Conservation (phyloP, 2,113 vertebrate genomes). For the Miniopterus natalensis region DNA sequence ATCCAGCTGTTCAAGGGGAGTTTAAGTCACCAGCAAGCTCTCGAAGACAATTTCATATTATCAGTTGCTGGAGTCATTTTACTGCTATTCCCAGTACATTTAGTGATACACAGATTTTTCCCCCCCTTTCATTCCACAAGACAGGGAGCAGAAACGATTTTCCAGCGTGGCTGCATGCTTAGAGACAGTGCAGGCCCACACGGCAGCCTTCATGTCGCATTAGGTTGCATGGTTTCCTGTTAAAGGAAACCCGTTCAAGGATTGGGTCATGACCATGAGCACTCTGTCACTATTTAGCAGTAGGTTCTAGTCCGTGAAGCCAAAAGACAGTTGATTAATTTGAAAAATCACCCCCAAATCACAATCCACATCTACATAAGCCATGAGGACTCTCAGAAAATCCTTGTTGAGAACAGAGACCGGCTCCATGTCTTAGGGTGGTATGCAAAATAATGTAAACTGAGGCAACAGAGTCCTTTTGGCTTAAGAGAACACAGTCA, state of each 20-base stretch:
- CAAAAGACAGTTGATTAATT: background rate
- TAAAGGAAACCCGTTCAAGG: background rate
- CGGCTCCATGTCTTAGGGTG: background rate
- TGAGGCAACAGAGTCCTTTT: background rate
- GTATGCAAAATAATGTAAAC: background rate
- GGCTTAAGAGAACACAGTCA: background rate
- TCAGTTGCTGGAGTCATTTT: background rate
- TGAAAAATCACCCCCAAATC: background rate
- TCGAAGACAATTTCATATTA: conserved; percentile 14
- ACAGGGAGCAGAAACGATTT: background rate
- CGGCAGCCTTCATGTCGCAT: background rate
- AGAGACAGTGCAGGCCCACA: background rate
- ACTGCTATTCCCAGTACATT: background rate
- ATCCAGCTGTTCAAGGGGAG: background rate
- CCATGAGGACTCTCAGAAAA: conserved; percentile 5
- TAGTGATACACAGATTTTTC: background rate
- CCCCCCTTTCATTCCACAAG: background rate
- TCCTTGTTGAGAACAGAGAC: conserved; percentile 18
- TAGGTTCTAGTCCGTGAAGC: background rate
- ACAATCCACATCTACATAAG: background rate
- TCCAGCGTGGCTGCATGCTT: background rate
- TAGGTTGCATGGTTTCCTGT: background rate
- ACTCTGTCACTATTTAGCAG: background rate
- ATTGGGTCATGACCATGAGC: background rate
- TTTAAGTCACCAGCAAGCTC: conserved; percentile 6